These are phyloP conservation scores for Plagodis pulveraria DNA, from an alignment of 2,888 invertebrate species.

Conservation along the genomic window DNA sequence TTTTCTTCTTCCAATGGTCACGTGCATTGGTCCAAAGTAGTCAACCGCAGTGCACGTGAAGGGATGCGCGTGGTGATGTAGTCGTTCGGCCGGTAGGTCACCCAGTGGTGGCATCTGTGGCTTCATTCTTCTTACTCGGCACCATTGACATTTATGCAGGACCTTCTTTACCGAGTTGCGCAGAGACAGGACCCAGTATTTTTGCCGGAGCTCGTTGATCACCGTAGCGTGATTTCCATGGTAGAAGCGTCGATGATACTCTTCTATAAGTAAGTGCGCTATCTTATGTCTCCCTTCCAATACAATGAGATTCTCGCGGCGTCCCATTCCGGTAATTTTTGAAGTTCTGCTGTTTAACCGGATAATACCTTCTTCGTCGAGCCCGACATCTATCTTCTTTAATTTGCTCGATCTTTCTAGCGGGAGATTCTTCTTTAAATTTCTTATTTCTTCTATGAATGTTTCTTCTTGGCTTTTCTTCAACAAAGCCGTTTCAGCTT, in stretches of 20 bases:
- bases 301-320: too few species aligned
- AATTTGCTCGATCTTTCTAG: too few species aligned
- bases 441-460: too few species aligned
- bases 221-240: constrained; percentile 33
- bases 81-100: not conserved
- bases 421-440: too few species aligned
- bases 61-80: not conserved
- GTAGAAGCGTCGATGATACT: constrained; percentile 27
- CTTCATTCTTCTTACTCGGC: not conserved
- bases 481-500: too few species aligned
- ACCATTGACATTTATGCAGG: not conserved
- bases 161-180: constrained; percentile 25
- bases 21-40: constrained; percentile 33
- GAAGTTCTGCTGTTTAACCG: too few species aligned
- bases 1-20: constrained; percentile 21
- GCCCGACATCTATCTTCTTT: too few species aligned
- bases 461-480: too few species aligned
- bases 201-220: constrained; percentile 35
- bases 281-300: too few species aligned
- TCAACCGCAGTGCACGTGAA: constrained; percentile 9
- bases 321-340: too few species aligned
- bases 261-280: too few species aligned
- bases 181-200: constrained; percentile 36
- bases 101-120: not conserved
- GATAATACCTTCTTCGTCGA: too few species aligned